Conservation (phyloP, 2,797 vertebrate species). For the Gadopsis bispinosus region DNA sequence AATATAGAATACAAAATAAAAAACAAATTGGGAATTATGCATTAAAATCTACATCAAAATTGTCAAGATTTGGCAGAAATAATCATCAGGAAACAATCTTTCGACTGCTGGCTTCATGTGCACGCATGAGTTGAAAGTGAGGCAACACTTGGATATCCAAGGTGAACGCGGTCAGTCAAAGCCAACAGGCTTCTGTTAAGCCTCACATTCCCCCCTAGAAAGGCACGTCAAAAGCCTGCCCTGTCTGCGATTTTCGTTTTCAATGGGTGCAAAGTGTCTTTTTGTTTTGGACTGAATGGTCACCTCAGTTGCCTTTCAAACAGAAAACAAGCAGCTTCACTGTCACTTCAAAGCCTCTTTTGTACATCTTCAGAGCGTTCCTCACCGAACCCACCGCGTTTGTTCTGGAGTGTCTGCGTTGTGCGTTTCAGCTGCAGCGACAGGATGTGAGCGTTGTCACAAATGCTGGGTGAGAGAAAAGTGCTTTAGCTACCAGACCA, state of each 20-base stretch:
- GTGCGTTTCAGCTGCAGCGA: not conserved
- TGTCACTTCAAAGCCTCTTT: not conserved
- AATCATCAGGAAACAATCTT: not conserved
- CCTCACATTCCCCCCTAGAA: not conserved
- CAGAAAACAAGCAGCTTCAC: not conserved
- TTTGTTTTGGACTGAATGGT: not conserved
- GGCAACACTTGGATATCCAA: not conserved
- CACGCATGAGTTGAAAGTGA: not conserved
- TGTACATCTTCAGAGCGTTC: not conserved
- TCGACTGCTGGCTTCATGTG: not conserved
- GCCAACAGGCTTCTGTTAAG: not conserved
- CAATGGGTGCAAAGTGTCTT: not conserved
- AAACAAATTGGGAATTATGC: not conserved
- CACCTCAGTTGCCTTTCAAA: not conserved
- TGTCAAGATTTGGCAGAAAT: not conserved
- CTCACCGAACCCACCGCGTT: not conserved
- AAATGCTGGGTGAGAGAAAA: not conserved
- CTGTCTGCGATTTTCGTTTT: not conserved
- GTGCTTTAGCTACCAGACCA: not conserved
- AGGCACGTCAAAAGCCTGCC: not conserved
- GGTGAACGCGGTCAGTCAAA: slow-evolving; percentile 9
- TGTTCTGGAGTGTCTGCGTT: not conserved
- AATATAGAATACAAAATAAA: not conserved
- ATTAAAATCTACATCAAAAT: not conserved
- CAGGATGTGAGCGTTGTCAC: not conserved